Base-by-base conservation (phyloP, 2,797 vertebrate genomes). In the Ceyx erithaca region DNA sequence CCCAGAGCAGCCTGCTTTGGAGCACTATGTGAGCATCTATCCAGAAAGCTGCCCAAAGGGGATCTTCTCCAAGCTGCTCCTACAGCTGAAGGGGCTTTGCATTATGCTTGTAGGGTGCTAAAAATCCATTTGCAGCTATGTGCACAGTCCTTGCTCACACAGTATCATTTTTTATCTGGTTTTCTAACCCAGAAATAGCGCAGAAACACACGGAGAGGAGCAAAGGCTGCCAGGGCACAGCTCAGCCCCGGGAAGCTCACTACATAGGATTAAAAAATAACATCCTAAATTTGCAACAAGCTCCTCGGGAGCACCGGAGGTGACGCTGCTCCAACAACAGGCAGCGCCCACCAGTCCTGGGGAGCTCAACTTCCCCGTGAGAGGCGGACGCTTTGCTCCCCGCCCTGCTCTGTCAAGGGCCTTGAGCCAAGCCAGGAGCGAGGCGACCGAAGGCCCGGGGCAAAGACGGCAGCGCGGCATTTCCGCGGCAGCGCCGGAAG, bases 101-200 rank as follows among this genome's bases (percentile, higher is more conserved):
- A 3, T 18, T 28, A 33, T 3, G 5, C 45, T 14, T 1, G 33
- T 3, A 5, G 83, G 48, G 16, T 1, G 33, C 21, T 26, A 26
- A 31, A 7, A 8, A 16, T 7, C 40, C 20, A 1, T 3, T 0
- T 14, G 12, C 16, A 16, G 0, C 0, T 12, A 4, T 26, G 1
- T 5, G 1, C 5, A 4, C 12, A 3, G 2, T 0, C 25, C 4
- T 1, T 5, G 18, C 48, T 12, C 8, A 0, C 0, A 4, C 20
- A 6, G 7, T 2, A 14, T 25, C 43, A 0, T 2, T 37, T 31
- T 23, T 10, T 3, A 4, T 31, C 1, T 7, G n/a, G 8, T 7
- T 51, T 26, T 55, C 63, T 14, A 13, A 7, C 30, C 33, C 14
- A 12, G 25, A 3, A 46, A 16, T 25, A 14, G 40, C 6, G 3